A percentile compares a stretch with the other conserved stretches of the same genome.
These are phyloP conservation scores for Heliocidaris erythrogramma DNA, from an alignment of 35 echinoderm and acorn worm genomes.

Conservation along the genomic window DNA sequence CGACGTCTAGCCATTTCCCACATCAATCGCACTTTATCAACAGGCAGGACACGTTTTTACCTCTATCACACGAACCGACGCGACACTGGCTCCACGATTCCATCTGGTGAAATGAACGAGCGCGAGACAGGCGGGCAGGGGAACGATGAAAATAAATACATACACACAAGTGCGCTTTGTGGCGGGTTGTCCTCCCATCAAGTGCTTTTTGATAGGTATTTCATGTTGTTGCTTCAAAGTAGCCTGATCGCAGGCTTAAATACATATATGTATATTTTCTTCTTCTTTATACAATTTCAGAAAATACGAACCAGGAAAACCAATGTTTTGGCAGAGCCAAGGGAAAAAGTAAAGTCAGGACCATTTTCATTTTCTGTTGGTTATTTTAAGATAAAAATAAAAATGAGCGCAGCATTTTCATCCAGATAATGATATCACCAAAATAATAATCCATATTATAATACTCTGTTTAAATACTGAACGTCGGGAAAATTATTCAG, in stretches of 20 bases:
- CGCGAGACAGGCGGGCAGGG: conserved; percentile 29
- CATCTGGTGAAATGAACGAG: conserved; percentile 42
- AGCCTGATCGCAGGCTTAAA: background rate
- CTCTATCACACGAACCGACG: background rate
- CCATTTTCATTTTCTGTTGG: background rate
- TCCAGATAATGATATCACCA: no score
- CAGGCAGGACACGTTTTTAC: background rate
- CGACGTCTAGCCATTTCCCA: background rate
- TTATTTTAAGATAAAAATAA: background rate
- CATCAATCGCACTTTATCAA: background rate
- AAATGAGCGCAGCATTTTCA: no score
- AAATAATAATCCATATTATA: no score
- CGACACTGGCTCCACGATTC: conserved; percentile 39
- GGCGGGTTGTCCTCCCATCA: conserved; percentile 1
- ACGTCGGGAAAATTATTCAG: no score
- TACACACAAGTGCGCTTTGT: conserved; percentile 46
- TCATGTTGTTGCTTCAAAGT: conserved; percentile 14
- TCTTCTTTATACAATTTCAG: no score
- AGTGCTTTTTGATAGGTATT: conserved; percentile 38
- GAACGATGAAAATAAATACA: conserved; percentile 18
- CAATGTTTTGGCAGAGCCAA: background rate
- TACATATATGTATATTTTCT: no score
- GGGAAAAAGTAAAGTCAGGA: background rate
- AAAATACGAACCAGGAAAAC: no score
- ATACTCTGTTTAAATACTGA: no score